A percentile compares a stretch with the other conserved stretches of the same genome.
Evolutionary conservation across 30 jellyfish, hydroid and myxozoan genomes (phyloP).

Genomic region (Haliclystus octoradiatus): DNA sequence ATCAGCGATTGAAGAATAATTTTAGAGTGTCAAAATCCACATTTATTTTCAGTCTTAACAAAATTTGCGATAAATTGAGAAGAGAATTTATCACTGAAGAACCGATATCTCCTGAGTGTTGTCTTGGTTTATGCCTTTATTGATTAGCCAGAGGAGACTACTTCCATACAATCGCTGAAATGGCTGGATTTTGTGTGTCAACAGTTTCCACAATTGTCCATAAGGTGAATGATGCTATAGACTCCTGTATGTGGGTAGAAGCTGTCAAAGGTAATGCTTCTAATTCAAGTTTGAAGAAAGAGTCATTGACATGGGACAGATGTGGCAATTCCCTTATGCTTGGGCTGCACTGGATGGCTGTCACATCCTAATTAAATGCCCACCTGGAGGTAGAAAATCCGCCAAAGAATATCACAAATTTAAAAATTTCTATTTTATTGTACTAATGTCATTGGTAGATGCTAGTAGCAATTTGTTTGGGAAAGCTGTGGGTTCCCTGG

Average conservation of each 20-base stretch:
- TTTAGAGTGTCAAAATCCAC: conserved; percentile 9
- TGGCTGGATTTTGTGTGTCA: conserved; percentile 15
- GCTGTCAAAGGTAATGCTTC: neutral
- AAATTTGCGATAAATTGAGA: conserved; percentile 1
- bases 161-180: conserved; percentile 12
- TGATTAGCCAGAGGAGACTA: conserved; percentile 16
- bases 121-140: conserved; percentile 15
- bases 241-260: conserved; percentile 3
- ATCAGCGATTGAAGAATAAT: conserved; percentile 2
- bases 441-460: conserved; percentile 25
- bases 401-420: conserved; percentile 13
- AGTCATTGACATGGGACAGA: neutral
- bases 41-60: conserved; percentile 1
- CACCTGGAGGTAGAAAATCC: conserved; percentile 6
- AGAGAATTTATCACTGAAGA: conserved; percentile 4
- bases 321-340: neutral
- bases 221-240: conserved; percentile 1
- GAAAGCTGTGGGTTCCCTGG: conserved; percentile 48
- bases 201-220: neutral
- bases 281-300: neutral
- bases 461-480: conserved; percentile 28
- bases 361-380: conserved; percentile 13
- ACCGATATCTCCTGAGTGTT: conserved; percentile 12
- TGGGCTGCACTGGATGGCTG: neutral
- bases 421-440: conserved; percentile 14